These are phyloP conservation scores for Chlorodrepanis virens DNA, from an alignment of 2,113 vertebrate genomes.

Conservation along the genomic window DNA sequence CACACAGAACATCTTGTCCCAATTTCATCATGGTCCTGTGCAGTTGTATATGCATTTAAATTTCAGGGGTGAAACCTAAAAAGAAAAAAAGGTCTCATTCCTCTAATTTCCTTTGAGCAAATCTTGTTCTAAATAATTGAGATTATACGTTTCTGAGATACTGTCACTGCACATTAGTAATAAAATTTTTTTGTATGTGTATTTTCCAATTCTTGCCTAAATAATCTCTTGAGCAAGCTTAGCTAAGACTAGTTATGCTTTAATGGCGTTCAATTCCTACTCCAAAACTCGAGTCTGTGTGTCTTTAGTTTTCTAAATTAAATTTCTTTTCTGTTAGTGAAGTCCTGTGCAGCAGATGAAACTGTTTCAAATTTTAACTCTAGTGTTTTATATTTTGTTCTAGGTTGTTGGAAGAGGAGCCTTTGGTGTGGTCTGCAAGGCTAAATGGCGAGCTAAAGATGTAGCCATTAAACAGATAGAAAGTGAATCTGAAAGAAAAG, in stretches of 20 bases:
- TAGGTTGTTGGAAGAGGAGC: slow-evolving; percentile 99
- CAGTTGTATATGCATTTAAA: neutral
- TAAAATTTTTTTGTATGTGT: neutral
- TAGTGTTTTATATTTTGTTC: neutral
- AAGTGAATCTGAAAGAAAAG: slow-evolving; percentile 98
- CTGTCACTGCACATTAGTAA: neutral
- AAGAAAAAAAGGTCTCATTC: neutral
- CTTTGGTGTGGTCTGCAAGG: slow-evolving; percentile 98
- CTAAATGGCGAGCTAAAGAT: slow-evolving; percentile 98
- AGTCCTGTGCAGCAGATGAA: neutral
- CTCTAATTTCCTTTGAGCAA: neutral
- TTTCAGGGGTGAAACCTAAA: neutral
- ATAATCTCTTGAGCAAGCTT: neutral
- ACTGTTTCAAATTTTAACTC: neutral
- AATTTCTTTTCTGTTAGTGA: neutral
- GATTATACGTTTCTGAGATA: neutral
- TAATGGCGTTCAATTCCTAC: neutral
- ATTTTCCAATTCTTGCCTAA: neutral
- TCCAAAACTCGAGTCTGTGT: neutral
- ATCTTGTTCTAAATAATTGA: neutral
- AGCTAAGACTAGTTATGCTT: neutral
- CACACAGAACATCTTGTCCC: neutral
- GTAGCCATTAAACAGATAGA: slow-evolving; percentile 99
- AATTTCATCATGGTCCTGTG: neutral
- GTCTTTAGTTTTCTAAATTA: neutral